These are phyloP conservation scores for Corythaeola cristata DNA, from an alignment of 2,113 vertebrate genomes.

Conservation along the genomic window DNA sequence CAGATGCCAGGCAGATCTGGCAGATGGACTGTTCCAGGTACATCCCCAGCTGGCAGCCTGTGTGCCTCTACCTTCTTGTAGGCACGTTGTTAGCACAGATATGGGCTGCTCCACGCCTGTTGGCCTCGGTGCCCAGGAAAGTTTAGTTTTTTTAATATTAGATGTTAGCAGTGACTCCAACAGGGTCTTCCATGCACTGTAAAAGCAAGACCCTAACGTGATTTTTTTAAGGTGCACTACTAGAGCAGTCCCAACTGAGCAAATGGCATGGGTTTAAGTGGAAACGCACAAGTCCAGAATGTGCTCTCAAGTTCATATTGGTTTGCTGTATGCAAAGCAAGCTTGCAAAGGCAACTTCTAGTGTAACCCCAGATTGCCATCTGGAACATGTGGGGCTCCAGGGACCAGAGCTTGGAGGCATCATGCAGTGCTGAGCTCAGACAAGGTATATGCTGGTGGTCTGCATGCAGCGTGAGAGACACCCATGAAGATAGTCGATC, in stretches of 20 bases:
- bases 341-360: background rate
- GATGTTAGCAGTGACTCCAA: background rate
- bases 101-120: fast-evolving
- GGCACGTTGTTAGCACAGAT: background rate
- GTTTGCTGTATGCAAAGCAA: background rate
- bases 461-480: background rate
- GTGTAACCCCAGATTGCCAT: background rate
- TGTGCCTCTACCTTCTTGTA: background rate
- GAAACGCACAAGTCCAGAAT: background rate
- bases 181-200: background rate
- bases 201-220: background rate
- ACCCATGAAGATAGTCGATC: background rate
- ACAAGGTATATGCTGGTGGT: background rate
- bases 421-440: background rate
- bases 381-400: background rate
- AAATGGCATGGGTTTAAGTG: background rate
- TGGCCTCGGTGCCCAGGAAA: background rate
- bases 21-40: background rate
- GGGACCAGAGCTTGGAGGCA: background rate
- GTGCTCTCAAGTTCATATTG: background rate
- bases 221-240: fast-evolving
- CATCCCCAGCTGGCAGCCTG: background rate
- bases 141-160: background rate
- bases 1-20: background rate
- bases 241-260: background rate